Base-by-base conservation (phyloP, 2,113 vertebrate genomes). In the Galbula dea region DNA sequence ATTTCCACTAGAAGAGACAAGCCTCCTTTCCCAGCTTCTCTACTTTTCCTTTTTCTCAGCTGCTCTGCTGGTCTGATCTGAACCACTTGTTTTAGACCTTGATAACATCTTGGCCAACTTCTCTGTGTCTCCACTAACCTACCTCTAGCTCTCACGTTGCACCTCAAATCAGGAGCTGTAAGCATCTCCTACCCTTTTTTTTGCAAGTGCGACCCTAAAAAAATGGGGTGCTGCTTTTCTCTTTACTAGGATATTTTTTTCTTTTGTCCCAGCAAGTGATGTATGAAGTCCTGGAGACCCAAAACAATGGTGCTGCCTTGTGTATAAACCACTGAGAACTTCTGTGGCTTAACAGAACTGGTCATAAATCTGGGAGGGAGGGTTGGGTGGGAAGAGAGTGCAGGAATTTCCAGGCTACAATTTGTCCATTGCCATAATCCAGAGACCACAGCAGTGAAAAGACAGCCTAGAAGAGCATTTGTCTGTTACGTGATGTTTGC, bases 381-480 rank as follows among this genome's bases (percentile, higher is more conserved):
- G 39, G 23, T 14, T 83, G 83, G 20, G 15, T 89, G 48, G 59
- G 51, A 93, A 89, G 14, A 37, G 41, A 91, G 11, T 77, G 34
- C 34, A 48, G 63, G 67, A 94, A 83, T 87, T 89, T 92, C 84
- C 0, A 0, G 55, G 43, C 43, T 88, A 22, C 20, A 69, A 69
- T 81, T 88, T 89, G 79, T 83, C 65, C 24, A 37, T 41, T 87
- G 61, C 72, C 46, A 66, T 67, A 82, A 58, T 57, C 66, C 58
- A 94, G 74, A 87, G 58, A 88, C 55, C 59, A 83, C 72, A 86
- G 73, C 36, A 91, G 58, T 62, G 75, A 91, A 86, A 87, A 71
- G 63, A 57, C 23, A 83, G 58, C 32, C 78, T 77, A 69, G 82
- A 71, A 76, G 82, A 92, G 59, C 75, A 85, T 87, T 96, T 61